Base-by-base conservation (phyloP, 2,888 invertebrate genomes). In the Autographa pulchrina region DNA sequence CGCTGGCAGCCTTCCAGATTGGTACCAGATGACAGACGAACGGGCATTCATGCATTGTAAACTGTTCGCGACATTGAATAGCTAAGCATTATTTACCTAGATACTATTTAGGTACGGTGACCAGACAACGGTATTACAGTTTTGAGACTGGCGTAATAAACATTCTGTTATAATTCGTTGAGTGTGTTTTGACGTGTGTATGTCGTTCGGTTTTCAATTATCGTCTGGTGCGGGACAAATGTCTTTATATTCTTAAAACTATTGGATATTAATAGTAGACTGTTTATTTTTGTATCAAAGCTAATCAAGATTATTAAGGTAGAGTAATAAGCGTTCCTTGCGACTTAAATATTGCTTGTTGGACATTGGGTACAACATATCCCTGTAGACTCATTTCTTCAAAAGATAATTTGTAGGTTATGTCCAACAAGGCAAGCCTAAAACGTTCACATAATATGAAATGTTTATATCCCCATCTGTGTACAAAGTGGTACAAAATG, bases 1-100 rank as follows among this genome's bases (percentile, higher is more conserved):
- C 80, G 83, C 83, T 93, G 92, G 93, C 92, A 86, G 61, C 2
- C 62, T 38, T 79, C 93, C 93, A 92, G 87, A 88, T 86, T 83
- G 81, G 83, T 88, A 88, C 86, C 90, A 91, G 88, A 87, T 86
- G 87, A 86, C 86, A 85, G 86, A 86, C 85, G 80, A 86, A 86
- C 86, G 81, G 84, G 74, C 86, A 85, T 86, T 85, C 83, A 85
- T 86, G 82, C 83, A 85, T 85, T 88, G 86, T 89, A 89, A 90
- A 91, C 90, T 86, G 77, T 82, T 80, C 74, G 67, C 73, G 83
- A 86, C 83, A 84, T 83, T 78, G 77, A 80, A 79, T 80, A 79
- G 68, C 77, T 74, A 68, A 77, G 70, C 82, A 82, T 76, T 83
- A 82, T 81, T 83, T 81, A 80, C 72, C 70, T 66, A 68, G 70